Percentiles rank a stretch among this genome's conserved stretches.
phyloP scores from a whole-genome alignment of 2,797 vertebrate genomes.

The Peromyscus nudipes region DNA sequence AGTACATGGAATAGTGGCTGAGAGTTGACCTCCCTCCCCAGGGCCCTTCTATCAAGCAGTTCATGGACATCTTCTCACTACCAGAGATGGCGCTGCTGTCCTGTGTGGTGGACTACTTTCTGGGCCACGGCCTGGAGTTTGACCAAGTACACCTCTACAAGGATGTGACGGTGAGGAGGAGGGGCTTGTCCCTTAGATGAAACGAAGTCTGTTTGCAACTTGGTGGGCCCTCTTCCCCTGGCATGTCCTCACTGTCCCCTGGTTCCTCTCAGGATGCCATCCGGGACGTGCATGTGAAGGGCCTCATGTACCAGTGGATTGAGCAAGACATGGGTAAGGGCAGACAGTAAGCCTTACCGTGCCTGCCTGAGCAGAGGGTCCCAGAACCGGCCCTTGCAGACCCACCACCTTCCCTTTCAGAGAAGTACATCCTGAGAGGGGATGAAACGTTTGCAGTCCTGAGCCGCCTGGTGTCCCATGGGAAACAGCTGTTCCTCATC shows the following conservation, averaged over 20 bases:
- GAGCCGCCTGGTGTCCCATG: conserved; percentile 89
- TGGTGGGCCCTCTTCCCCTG: not conserved
- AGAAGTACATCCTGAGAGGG: conserved; percentile 90
- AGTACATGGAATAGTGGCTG: not conserved
- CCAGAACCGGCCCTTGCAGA: not conserved
- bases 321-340: conserved; percentile 91
- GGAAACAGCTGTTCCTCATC: conserved; percentile 92
- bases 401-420: conserved; percentile 73
- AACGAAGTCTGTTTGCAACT: not conserved
- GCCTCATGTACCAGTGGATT: conserved; percentile 93
- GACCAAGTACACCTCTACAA: conserved; percentile 92
- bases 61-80: conserved; percentile 93
- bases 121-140: conserved; percentile 90
- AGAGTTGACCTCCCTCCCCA: conserved; percentile 63
- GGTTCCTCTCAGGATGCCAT: conserved; percentile 88
- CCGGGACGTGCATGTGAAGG: conserved; percentile 91
- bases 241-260: not conserved
- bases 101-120: conserved; percentile 91
- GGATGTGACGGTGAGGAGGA: conserved; percentile 89
- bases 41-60: conserved; percentile 92
- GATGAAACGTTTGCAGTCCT: conserved; percentile 90
- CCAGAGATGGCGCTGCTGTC: conserved; percentile 92
- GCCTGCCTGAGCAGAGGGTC: not conserved
- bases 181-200: not conserved
- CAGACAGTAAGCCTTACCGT: fast-evolving